Conservation (phyloP, 2,113 vertebrate species). For the Gadus macrocephalus region DNA sequence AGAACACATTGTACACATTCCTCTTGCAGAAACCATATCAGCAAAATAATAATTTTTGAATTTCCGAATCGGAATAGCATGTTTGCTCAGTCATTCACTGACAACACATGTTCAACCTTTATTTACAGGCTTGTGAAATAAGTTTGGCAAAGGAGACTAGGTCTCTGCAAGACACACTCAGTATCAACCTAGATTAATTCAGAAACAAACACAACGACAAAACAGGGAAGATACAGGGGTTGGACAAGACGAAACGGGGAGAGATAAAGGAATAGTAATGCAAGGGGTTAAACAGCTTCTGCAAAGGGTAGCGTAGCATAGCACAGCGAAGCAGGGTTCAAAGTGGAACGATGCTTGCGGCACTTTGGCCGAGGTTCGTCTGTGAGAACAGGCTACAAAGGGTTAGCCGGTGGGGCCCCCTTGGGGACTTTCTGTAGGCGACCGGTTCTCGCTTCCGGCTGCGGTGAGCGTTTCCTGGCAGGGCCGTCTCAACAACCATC, state of each 20-base stretch:
- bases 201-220: too few species aligned
- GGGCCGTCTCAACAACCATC: constrained; percentile 47
- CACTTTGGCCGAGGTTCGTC: constrained; percentile 2
- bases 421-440: constrained; percentile 37
- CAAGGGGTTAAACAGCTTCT: neutral
- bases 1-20: too few species aligned
- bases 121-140: too few species aligned
- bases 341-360: neutral
- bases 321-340: neutral
- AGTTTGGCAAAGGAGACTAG: too few species aligned
- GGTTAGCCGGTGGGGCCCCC: neutral
- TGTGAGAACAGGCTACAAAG: constrained; percentile 22
- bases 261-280: constrained; percentile 13
- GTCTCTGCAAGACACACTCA: neutral
- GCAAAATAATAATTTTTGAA: too few species aligned
- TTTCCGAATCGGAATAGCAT: too few species aligned
- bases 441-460: constrained; percentile 60
- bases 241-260: constrained; percentile 8
- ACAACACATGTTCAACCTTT: too few species aligned
- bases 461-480: constrained; percentile 62
- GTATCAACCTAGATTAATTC: neutral
- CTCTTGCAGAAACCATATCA: too few species aligned
- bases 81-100: too few species aligned
- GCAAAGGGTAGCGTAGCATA: constrained; percentile 7
- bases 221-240: constrained; percentile 11